These are phyloP conservation scores for Mesaphorura yosii DNA, from an alignment of 1,140 invertebrate genomes.

Conservation along the genomic window DNA sequence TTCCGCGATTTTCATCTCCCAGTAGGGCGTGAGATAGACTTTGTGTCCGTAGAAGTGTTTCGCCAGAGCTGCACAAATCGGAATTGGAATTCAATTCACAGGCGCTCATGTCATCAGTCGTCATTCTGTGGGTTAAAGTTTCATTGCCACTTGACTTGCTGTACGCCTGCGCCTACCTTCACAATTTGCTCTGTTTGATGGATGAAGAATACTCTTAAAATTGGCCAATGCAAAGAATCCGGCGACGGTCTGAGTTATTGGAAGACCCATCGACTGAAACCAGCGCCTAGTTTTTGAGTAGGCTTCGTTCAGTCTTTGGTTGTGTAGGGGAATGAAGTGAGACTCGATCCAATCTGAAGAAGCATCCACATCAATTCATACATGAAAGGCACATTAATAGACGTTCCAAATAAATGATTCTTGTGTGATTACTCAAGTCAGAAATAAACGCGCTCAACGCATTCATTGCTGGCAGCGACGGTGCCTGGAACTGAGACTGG, in stretches of 20 bases:
- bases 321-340: slow-evolving; percentile 10
- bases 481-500: slow-evolving; percentile 16
- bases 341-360: slow-evolving; percentile 18
- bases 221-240: slow-evolving; percentile 22
- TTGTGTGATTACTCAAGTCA: slow-evolving; percentile 8
- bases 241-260: slow-evolving; percentile 6
- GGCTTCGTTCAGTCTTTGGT: background rate
- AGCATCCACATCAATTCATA: background rate
- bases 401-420: background rate
- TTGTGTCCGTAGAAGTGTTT: slow-evolving; percentile 3
- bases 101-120: background rate
- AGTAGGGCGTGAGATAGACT: slow-evolving; percentile 18
- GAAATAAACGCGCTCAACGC: slow-evolving; percentile 10
- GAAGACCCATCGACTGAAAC: background rate
- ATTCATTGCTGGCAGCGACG: slow-evolving; percentile 13
- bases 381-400: too few species aligned
- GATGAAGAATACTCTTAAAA: slow-evolving; percentile 8
- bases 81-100: background rate
- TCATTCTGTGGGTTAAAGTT: background rate
- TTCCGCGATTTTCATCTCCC: slow-evolving; percentile 19
- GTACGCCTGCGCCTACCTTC: too few species aligned
- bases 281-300: background rate
- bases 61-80: background rate
- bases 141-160: background rate
- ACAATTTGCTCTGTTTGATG: slow-evolving; percentile 5